Base-by-base conservation (phyloP, 2,888 invertebrate species). In the Aspidiotus destructor region DNA sequence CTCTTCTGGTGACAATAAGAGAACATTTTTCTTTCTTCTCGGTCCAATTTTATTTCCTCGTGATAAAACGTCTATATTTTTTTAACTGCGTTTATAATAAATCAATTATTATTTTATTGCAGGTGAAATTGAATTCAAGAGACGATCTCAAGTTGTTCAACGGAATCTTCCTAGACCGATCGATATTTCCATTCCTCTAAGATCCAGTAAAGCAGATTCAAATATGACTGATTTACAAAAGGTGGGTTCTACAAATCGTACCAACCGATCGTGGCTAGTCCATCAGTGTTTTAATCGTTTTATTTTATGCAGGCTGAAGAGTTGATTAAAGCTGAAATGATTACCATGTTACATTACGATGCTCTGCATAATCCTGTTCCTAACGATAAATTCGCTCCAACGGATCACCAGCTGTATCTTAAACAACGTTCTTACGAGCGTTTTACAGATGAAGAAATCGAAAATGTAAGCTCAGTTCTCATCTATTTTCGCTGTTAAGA, bases 251-350 rank as follows among this genome's bases (percentile, higher is more conserved):
- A 5, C 15, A 6, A 57, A 16, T 15, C 11, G 15, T 57, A 57
- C 28, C 11, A n/a, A n/a, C 3, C 15, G 28, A 11, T 60, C 15
- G 11, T 60, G 10, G 41, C 11, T 40, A 7, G 16, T 11, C 41
- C 11, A 11, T 60, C 15, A 40, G 13, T 40, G 2, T 61, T 61
- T 40, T 2, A 40, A 7, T 69, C 28, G 16, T 13, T 15, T 64
- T 52, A 63, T 67, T 71, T 55, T 52, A 75, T 74, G 60, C 72
- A 88, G 81, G 95, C 97, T 1, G 97, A 98, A 80, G 97, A 98
- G 77, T 78, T 95, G 72, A 92, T 98, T 71, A 97, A 97, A 79
- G 85, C 87, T 70, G 97, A 98, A 81, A 97, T 98, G 95, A 84
- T 95, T 72, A 87, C 89, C 40, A 95, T 98, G 94, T 80, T 95